phyloP scores from a whole-genome alignment of 1,140 invertebrate genomes.

The Ceratina australensis region DNA sequence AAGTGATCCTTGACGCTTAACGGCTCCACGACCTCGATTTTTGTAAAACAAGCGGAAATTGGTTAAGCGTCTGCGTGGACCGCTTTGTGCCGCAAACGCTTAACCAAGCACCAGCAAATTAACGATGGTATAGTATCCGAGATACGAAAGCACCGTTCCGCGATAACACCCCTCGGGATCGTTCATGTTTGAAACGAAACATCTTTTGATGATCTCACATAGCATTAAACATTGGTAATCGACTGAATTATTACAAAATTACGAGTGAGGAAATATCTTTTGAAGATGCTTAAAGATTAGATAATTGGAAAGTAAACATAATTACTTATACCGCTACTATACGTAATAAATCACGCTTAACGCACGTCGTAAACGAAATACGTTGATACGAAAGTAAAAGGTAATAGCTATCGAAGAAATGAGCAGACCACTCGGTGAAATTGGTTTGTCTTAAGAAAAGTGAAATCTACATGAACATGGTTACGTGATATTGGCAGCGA shows the following conservation, averaged over 20 bases:
- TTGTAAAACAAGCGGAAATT: conserved; percentile 69
- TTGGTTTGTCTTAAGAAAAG: conserved; percentile 47
- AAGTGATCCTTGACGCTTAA: conserved; percentile 67
- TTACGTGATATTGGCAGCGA: conserved; percentile 25
- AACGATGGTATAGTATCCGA: conserved; percentile 5
- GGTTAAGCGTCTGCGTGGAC: conserved; percentile 51
- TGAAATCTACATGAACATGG: conserved; percentile 34
- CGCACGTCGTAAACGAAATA: background rate
- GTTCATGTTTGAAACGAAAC: background rate
- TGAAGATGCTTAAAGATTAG: no score
- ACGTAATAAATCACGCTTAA: conserved; percentile 7
- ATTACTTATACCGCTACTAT: background rate
- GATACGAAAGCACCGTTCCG: conserved; percentile 12
- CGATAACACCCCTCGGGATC: background rate
- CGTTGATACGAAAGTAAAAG: conserved; percentile 36
- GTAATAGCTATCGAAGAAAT: conserved; percentile 21
- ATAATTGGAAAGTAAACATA: background rate
- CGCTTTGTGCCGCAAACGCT: conserved; percentile 14
- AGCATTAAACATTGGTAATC: background rate
- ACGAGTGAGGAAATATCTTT: no score
- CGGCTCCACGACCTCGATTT: conserved; percentile 74
- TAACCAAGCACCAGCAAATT: conserved; percentile 9
- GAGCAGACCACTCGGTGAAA: conserved; percentile 29
- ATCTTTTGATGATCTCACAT: background rate
- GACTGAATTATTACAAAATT: no score